A percentile compares a stretch with the other conserved stretches of the same genome.
Evolutionary conservation across 1,140 invertebrate species (phyloP).

Genomic region (Eupeodes corollae): DNA sequence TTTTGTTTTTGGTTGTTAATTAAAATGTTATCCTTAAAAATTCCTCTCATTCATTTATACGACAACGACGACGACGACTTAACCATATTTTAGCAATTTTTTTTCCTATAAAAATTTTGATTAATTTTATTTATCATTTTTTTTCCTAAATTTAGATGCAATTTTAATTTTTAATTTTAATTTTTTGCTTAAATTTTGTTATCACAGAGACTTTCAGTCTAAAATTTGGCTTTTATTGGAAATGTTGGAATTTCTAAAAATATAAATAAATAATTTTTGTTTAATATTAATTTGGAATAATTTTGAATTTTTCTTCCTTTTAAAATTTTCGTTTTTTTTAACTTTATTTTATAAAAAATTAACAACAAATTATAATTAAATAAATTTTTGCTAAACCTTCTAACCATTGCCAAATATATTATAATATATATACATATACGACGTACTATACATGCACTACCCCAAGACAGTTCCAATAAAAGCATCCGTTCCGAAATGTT

Average conservation of each 20-base stretch:
- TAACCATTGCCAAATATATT: too few species aligned
- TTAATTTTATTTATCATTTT: constrained; percentile 24
- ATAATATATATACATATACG: too few species aligned
- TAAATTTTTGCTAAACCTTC: too few species aligned
- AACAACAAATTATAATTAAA: background rate
- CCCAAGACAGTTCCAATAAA: too few species aligned
- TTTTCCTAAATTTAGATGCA: background rate
- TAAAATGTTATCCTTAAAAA: too few species aligned
- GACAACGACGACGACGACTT: too few species aligned
- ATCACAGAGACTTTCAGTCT: constrained; percentile 38
- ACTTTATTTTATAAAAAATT: background rate
- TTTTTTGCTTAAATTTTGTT: constrained; percentile 18
- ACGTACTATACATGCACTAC: too few species aligned
- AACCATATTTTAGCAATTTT: too few species aligned
- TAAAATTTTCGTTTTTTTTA: background rate
- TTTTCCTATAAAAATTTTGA: background rate
- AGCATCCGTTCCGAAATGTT: too few species aligned
- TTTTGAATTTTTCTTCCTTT: background rate
- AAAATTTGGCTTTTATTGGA: constrained; percentile 37
- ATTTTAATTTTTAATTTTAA: constrained; percentile 9
- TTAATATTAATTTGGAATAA: constrained; percentile 4
- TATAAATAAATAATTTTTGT: constrained; percentile 8
- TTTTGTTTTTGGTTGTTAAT: too few species aligned
- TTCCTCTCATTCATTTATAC: too few species aligned
- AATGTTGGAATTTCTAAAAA: constrained; percentile 34